Evolutionary conservation across 2,113 vertebrate genomes (phyloP).

Genomic region (Natator depressus): DNA sequence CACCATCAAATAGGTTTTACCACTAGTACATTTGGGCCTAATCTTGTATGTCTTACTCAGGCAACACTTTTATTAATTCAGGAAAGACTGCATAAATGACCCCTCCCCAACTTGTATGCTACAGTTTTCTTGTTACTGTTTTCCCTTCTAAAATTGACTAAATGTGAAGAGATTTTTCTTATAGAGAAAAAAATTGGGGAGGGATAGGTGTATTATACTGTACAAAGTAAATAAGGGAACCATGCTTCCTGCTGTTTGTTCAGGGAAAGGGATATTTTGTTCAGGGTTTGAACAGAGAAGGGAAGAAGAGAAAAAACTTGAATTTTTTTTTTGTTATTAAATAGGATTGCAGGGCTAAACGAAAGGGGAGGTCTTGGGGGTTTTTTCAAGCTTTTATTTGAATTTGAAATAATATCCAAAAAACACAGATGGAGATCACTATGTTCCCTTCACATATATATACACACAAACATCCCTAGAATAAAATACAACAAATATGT

Average conservation of each 20-base stretch:
- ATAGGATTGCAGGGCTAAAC: not conserved
- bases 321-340: not conserved
- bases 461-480: fast-evolving
- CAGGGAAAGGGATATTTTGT: not conserved
- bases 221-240: not conserved
- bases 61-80: not conserved
- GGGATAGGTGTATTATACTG: not conserved
- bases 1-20: not conserved
- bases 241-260: not conserved
- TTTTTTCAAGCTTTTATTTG: not conserved
- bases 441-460: fast-evolving
- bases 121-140: not conserved
- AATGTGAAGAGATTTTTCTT: not conserved
- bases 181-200: not conserved
- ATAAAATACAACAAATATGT: not conserved
- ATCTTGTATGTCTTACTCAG: not conserved
- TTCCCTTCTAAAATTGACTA: not conserved
- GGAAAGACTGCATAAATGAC: not conserved
- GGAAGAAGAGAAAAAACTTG: not conserved
- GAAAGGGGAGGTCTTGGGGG: fast-evolving
- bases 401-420: not conserved
- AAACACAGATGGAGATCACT: not conserved
- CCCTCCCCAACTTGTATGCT: not conserved
- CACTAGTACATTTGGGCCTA: not conserved
- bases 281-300: not conserved